These are phyloP conservation scores for Antedon bifida DNA, from an alignment of 35 echinoderm and acorn worm species.

Conservation along the genomic window DNA sequence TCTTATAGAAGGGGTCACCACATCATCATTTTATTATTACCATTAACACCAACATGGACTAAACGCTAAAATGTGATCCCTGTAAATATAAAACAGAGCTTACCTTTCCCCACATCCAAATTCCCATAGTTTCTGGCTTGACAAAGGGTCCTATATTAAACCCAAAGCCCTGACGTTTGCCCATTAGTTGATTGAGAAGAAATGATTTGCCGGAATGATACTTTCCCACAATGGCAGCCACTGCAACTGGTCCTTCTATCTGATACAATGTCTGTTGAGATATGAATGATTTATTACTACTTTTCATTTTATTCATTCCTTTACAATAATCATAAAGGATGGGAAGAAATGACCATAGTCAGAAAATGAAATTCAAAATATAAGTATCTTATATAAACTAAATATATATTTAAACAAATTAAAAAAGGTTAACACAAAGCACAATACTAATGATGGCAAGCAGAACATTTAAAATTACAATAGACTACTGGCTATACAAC, in stretches of 20 bases:
- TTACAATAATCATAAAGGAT: not conserved
- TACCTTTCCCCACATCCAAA: slow-evolving; percentile 74
- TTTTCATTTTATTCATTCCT: too few relatives aligned
- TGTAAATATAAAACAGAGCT: not conserved
- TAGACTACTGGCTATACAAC: too few relatives aligned
- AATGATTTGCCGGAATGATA: slow-evolving; percentile 52
- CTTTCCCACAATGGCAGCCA: slow-evolving; percentile 42
- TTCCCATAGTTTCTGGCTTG: slow-evolving; percentile 47
- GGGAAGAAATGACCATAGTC: not conserved
- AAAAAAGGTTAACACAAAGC: too few relatives aligned
- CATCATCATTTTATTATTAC: too few relatives aligned
- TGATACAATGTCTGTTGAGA: slow-evolving; percentile 10
- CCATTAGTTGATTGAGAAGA: slow-evolving; percentile 52
- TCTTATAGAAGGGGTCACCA: too few relatives aligned
- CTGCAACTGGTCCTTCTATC: slow-evolving; percentile 30
- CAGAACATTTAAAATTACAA: too few relatives aligned
- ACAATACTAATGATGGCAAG: too few relatives aligned
- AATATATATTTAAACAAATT: too few relatives aligned
- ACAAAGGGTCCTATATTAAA: slow-evolving; percentile 43
- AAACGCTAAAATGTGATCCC: too few relatives aligned
- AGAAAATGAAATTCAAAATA: too few relatives aligned
- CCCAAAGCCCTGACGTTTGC: slow-evolving; percentile 21
- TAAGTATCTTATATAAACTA: too few relatives aligned
- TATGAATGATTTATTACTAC: not conserved
- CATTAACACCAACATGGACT: too few relatives aligned